A percentile compares a stretch with the other conserved stretches of the same genome.
Conservation (phyloP, 2,888 invertebrate species). For the Hoplodrina ambigua region DNA sequence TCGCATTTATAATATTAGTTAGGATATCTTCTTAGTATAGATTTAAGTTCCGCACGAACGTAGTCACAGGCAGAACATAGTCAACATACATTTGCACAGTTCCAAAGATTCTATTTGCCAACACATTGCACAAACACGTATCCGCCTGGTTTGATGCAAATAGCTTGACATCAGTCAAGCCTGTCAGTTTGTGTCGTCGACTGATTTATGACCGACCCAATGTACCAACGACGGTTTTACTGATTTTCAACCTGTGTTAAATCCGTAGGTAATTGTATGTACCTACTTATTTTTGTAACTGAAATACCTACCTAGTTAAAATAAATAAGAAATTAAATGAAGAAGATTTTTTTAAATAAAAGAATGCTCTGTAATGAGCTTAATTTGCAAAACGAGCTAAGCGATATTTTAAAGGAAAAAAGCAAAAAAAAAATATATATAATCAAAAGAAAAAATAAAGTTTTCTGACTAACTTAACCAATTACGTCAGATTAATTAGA, state of each 20-base stretch:
- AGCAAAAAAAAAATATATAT: too few relatives aligned
- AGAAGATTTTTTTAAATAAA: background rate
- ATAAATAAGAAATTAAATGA: background rate
- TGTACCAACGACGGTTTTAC: conserved; percentile 24
- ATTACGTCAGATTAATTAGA: too few relatives aligned
- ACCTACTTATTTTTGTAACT: conserved; percentile 7
- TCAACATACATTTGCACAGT: conserved; percentile 3
- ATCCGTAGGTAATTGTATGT: conserved; percentile 34
- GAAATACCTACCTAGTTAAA: background rate
- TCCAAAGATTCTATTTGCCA: conserved; percentile 37
- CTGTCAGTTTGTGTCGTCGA: conserved; percentile 48
- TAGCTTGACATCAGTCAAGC: conserved; percentile 55
- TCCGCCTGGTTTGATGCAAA: conserved; percentile 60
- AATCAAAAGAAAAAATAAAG: too few relatives aligned
- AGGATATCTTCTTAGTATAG: too few relatives aligned
- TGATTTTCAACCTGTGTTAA: conserved; percentile 1
- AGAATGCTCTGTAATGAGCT: too few relatives aligned
- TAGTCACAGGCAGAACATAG: too few relatives aligned
- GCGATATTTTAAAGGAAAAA: too few relatives aligned
- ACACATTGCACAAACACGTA: conserved; percentile 51
- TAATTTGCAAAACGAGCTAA: too few relatives aligned
- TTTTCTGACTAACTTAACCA: too few relatives aligned
- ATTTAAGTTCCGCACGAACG: too few relatives aligned
- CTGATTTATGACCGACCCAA: conserved; percentile 44
- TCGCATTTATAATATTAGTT: too few relatives aligned